Evolutionary conservation across 1,140 invertebrate species (phyloP), one percentile per base, ranked within the genome.

Genomic region (Drosophila sp.): DNA sequence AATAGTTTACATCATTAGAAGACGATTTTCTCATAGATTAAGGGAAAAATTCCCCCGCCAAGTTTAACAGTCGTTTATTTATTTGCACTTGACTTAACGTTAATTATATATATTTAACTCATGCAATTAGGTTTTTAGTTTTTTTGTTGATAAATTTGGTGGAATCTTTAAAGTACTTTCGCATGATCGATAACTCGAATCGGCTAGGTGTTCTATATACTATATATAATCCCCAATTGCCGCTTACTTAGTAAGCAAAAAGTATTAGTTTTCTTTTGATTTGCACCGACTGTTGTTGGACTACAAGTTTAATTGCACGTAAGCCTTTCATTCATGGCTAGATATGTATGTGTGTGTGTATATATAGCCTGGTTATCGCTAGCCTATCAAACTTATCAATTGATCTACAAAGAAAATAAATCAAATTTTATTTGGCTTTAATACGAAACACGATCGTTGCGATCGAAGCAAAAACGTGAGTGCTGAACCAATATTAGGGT

Each of bases 201-300:
- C 25, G 10, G 25, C 23, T 7, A 47, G 4, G 0, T 47, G 7
- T 47, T 23, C 0, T 44, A 23, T 47, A 47, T 17, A 8, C 44
- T 50, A 27, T 50, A 50, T 38, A 25, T 50, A 23, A 23, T 47
- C 17, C 17, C 23, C 8, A 11, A 11, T 38, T 3, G 3, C 32
- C 32, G 32, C 32, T 33, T 33, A 33, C 32, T 33, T 33, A 33
- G 32, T 33, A 33, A 38, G 25, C 1, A 32, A 41, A 32, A 8
- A 2, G 7, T 17, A 1, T 60, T 29, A 32, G 23, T 54, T 54
- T 61, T 70, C 41, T 33, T 72, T 72, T 69, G 44, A 72, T 56
- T 32, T 72, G 1, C 55, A 7, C 57, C 66, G 66, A 11, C 1
- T 1, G 10, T 25, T 7, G 64, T 32, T 38, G 57, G 72, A 50